Percentiles rank a stretch among this genome's conserved stretches.
Evolutionary conservation across 2,113 vertebrate genomes (phyloP).

Genomic region (Zosterops borbonicus): DNA sequence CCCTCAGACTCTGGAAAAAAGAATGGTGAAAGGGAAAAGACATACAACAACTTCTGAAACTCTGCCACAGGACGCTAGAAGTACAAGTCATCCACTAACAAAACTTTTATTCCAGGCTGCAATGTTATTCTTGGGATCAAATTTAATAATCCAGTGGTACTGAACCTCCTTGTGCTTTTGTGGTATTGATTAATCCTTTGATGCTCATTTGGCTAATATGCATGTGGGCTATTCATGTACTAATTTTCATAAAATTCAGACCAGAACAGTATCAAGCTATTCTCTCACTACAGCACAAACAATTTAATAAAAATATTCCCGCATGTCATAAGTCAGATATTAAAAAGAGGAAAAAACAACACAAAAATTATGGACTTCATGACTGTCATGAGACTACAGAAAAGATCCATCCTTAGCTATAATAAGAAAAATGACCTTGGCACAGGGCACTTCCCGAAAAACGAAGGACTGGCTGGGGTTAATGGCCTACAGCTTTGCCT

Average conservation of each 20-base stretch:
- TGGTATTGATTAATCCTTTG: conserved; percentile 36
- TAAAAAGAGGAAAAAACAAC: conserved; percentile 11
- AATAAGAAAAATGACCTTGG: conserved; percentile 52
- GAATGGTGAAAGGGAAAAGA: not conserved
- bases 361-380: conserved; percentile 30
- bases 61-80: not conserved
- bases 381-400: not conserved
- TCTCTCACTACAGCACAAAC: not conserved
- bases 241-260: not conserved
- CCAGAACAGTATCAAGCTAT: not conserved
- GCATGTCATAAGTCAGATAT: conserved; percentile 16
- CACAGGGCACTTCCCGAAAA: conserved; percentile 49
- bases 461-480: conserved; percentile 50
- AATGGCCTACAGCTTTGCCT: conserved; percentile 67
- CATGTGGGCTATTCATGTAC: not conserved
- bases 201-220: conserved; percentile 23
- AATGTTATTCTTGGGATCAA: conserved; percentile 11
- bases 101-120: not conserved
- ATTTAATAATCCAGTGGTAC: not conserved
- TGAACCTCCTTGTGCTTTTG: not conserved
- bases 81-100: not conserved
- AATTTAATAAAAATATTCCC: conserved; percentile 31
- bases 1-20: not conserved
- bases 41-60: not conserved
- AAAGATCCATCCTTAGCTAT: conserved; percentile 50